A percentile compares a stretch with the other conserved stretches of the same genome.
phyloP scores from a whole-genome alignment of 23 tunicate species.

The Trididemnum clinides region DNA sequence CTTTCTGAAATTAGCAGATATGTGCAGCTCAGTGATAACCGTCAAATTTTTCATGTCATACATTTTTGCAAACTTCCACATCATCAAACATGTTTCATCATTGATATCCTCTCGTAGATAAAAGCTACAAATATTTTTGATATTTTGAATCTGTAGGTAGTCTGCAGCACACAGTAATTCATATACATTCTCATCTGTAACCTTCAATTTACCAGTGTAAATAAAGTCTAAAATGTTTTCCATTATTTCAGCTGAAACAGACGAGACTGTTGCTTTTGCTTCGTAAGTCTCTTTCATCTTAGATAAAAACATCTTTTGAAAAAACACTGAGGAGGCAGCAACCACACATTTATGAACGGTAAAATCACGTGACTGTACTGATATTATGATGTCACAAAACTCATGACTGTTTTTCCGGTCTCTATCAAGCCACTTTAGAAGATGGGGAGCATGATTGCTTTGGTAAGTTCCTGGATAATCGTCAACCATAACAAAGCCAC shows the following conservation, averaged over 20 bases:
- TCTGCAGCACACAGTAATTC: slow-evolving; percentile 26
- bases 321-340: slow-evolving; percentile 6
- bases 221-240: slow-evolving; percentile 15
- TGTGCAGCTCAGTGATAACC: not conserved
- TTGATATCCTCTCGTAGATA: not conserved
- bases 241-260: slow-evolving; percentile 5
- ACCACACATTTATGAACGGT: slow-evolving; percentile 21
- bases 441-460: not conserved
- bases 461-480: not conserved
- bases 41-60: slow-evolving; percentile 4
- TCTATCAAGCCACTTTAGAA: not conserved
- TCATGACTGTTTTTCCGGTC: slow-evolving; percentile 7
- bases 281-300: slow-evolving; percentile 33
- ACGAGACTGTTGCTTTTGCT: not conserved
- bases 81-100: not conserved
- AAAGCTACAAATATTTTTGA: not conserved
- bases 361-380: not conserved
- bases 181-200: slow-evolving; percentile 21
- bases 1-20: not conserved
- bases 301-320: slow-evolving; percentile 12
- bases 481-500: no score
- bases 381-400: slow-evolving; percentile 7
- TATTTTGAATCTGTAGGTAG: not conserved
- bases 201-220: not conserved
- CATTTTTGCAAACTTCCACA: slow-evolving; percentile 20